These are phyloP conservation scores for Chrysodeixis includens DNA, from an alignment of 2,888 invertebrate species.

Conservation along the genomic window DNA sequence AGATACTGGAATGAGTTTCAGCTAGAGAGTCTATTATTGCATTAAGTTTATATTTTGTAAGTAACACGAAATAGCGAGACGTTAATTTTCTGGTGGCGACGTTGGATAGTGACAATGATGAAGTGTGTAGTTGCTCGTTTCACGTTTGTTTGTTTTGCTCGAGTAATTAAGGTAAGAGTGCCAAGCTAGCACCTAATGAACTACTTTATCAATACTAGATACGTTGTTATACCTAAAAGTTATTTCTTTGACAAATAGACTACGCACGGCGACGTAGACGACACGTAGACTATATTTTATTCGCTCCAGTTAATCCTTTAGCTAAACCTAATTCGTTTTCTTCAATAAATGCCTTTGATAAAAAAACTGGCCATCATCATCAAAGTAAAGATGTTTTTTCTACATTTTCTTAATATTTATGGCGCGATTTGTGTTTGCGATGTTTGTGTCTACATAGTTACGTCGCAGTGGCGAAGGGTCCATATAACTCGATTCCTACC, in stretches of 20 bases:
- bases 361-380: no score
- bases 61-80: not conserved
- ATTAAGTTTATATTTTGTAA: not conserved
- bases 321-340: constrained; percentile 42
- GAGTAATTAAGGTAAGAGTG: not conserved
- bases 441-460: no score
- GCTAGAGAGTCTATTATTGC: not conserved
- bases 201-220: not conserved
- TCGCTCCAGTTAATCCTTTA: constrained; percentile 37
- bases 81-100: not conserved
- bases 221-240: not conserved
- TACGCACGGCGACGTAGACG: constrained; percentile 1
- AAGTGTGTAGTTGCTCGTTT: not conserved
- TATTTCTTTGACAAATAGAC: constrained; percentile 20
- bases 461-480: no score
- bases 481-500: no score
- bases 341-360: constrained; percentile 18
- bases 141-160: not conserved
- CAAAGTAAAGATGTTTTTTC: no score
- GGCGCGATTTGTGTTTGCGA: no score
- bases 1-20: no score
- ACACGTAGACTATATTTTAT: constrained; percentile 42
- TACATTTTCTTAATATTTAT: no score
- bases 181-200: not conserved
- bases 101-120: not conserved